Evolutionary conservation across 2,797 vertebrate species (phyloP).

Genomic region (Calcarius lapponicus): DNA sequence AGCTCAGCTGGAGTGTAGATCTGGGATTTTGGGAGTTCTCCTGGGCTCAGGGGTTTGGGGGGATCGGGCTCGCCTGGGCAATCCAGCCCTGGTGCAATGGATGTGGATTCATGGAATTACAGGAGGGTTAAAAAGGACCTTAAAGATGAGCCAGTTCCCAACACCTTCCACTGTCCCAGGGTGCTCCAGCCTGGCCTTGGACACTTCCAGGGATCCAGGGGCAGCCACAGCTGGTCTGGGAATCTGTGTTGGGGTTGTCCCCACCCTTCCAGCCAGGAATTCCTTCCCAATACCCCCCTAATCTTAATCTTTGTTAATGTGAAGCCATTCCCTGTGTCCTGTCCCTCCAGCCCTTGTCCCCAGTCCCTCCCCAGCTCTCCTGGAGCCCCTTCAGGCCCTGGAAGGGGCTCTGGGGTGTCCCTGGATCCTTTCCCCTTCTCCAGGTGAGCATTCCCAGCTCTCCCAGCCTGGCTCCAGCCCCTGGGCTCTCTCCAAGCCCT

Average conservation of each 20-base stretch:
- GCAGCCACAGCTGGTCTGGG: not conserved
- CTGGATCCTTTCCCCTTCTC: not conserved
- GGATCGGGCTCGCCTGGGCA: not conserved
- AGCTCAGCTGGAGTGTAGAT: rapidly evolving
- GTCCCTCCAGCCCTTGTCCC: not conserved
- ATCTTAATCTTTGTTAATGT: rapidly evolving
- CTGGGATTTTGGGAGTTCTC: not conserved
- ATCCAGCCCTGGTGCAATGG: not conserved
- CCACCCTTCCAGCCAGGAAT: not conserved
- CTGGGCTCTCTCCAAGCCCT: not conserved
- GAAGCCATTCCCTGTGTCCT: not conserved
- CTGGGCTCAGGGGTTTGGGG: not conserved
- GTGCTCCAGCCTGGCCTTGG: rapidly evolving
- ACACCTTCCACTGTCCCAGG: rapidly evolving
- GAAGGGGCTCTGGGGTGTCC: not conserved
- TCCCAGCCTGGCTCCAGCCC: not conserved
- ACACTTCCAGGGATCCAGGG: not conserved
- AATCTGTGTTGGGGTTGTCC: rapidly evolving
- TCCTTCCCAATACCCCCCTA: not conserved
- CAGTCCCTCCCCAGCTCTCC: not conserved
- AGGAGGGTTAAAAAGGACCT: not conserved
- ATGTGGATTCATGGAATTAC: not conserved
- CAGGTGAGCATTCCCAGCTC: not conserved
- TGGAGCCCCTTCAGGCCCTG: not conserved
- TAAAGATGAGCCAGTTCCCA: not conserved